Evolutionary conservation across 2,888 invertebrate genomes (phyloP), one percentile per base, ranked within the genome.

Genomic region (Leucania comma): DNA sequence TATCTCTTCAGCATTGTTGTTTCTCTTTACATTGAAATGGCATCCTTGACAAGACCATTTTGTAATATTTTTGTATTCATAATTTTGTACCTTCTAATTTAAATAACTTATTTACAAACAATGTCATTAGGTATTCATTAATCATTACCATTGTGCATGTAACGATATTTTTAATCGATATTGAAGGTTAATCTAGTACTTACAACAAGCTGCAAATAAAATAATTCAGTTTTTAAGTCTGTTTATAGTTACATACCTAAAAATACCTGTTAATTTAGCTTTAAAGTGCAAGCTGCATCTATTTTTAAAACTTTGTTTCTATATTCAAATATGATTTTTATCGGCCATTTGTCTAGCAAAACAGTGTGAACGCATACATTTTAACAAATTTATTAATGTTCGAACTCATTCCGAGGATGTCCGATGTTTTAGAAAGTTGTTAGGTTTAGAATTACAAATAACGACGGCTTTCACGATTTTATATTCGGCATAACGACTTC

Each of bases 371-470:
- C 26, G 56, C 63, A 59, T 67, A 72, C 56, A 57, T 74, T 68
- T 72, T 65, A 70, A 78, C 57, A 51, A 73, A 78, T 75, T 69
- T 85, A 82, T 84, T 58, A 59, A 67, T 77, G 75, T 73, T 75
- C 64, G 61, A 71, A 74, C 67, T 68, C 68, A 80, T 80, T 80
- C 81, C 54, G 76, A 81, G 74, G 80, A 79, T 78, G 70, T 74
- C 64, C 68, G 80, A 79, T 77, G 68, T 65, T 87, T 88, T 88
- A 86, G 89, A 89, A 89, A 89, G 89, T 87, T 86, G 87, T 81
- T 78, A 80, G 78, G 80, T 83, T 81, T 81, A 78, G 78, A 72
- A 78, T 81, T 70, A 70, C 69, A 72, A 67, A 70, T 74, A 73
- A 65, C 22, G 60, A 71, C 83, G 42, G 72, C 85, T 83, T 83